Evolutionary conservation across 2,888 invertebrate species (phyloP).

Genomic region (Limenitis camilla): DNA sequence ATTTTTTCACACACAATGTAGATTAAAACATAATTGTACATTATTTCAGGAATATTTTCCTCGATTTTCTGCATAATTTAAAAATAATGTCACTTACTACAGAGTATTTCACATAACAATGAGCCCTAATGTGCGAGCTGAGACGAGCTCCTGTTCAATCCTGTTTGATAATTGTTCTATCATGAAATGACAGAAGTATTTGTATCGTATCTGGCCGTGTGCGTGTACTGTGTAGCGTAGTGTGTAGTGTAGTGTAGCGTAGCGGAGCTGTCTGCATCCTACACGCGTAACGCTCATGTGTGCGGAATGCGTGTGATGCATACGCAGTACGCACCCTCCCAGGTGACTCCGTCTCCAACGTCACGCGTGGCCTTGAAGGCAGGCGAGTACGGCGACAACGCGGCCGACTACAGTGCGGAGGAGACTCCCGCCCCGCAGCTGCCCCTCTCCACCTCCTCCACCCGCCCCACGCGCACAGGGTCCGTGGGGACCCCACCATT

Average conservation of each 20-base stretch:
- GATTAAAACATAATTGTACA: not conserved
- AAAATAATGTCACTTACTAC: no score
- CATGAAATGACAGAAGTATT: no score
- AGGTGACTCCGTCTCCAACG: slow-evolving; percentile 15
- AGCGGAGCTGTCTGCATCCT: no score
- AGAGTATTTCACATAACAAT: no score
- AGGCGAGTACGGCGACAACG: slow-evolving; percentile 62
- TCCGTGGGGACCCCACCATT: slow-evolving; percentile 7
- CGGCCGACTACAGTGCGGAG: slow-evolving; percentile 43
- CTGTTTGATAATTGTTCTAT: no score
- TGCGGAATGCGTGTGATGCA: slow-evolving; percentile 2
- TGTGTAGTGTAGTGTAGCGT: no score
- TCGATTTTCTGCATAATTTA: no score
- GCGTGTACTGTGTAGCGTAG: no score
- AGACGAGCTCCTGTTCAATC: no score
- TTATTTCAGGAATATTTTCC: not conserved
- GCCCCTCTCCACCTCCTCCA: slow-evolving; percentile 6
- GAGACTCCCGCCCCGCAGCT: slow-evolving; percentile 23
- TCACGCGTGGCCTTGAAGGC: slow-evolving; percentile 38
- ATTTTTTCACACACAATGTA: not conserved
- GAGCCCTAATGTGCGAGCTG: no score
- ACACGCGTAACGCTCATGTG: not conserved
- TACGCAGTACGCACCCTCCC: slow-evolving; percentile 15
- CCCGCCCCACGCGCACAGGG: slow-evolving; percentile 9
- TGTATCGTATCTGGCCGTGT: no score